phyloP scores from a whole-genome alignment of 1,140 invertebrate genomes.

The Laupala kohalensis region DNA sequence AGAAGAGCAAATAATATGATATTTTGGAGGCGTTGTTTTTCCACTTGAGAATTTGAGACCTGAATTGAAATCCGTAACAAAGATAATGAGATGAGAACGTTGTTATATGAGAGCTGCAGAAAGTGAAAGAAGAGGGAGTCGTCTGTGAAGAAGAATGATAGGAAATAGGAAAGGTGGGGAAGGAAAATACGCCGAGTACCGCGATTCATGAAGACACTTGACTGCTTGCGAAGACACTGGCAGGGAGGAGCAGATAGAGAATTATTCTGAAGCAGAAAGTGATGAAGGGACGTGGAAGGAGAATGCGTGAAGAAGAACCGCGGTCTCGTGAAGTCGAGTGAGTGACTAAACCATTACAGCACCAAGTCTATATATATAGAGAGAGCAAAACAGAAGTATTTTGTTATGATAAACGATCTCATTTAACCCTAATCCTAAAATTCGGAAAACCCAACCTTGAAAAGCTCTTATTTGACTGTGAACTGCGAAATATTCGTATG shows the following conservation, averaged over 20 bases:
- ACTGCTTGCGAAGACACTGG: background rate
- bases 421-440: background rate
- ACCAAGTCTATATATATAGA: background rate
- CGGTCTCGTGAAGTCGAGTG: background rate
- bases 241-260: background rate
- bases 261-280: too few relatives aligned
- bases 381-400: background rate
- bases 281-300: background rate
- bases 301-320: background rate
- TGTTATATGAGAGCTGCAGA: too few relatives aligned
- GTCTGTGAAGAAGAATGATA: too few relatives aligned
- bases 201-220: background rate
- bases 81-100: too few relatives aligned
- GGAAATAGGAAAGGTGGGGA: background rate
- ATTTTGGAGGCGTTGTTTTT: too few relatives aligned
- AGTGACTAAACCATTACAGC: background rate
- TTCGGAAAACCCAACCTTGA: background rate
- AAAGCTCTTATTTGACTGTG: background rate
- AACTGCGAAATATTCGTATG: background rate
- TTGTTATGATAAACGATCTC: background rate
- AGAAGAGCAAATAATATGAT: too few relatives aligned
- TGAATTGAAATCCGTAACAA: too few relatives aligned
- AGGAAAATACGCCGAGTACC: background rate
- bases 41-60: too few relatives aligned
- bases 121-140: too few relatives aligned